Evolutionary conservation across 2,797 vertebrate genomes (phyloP).

Genomic region (Liasis olivaceus): DNA sequence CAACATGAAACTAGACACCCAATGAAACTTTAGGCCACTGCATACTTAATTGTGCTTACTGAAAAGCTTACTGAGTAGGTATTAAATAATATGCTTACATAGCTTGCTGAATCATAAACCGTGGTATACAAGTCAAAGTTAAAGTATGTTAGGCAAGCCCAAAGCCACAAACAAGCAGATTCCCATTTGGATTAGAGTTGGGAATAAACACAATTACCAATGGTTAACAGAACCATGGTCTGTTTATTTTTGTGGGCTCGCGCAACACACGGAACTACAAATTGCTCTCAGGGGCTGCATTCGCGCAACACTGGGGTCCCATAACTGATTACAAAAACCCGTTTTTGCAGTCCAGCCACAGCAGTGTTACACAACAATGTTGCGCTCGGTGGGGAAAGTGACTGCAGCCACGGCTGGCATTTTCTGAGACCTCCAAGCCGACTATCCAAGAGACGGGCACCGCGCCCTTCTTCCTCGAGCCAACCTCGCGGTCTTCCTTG

Average conservation of each 20-base stretch:
- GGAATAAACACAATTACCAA: not conserved
- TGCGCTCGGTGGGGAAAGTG: not conserved
- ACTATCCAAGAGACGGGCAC: not conserved
- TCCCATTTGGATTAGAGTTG: not conserved
- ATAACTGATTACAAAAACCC: not conserved
- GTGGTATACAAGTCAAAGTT: not conserved
- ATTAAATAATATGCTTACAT: not conserved
- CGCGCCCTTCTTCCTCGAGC: not conserved
- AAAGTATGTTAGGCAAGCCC: not conserved
- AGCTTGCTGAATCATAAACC: not conserved
- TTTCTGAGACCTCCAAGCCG: not conserved
- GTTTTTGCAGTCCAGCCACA: not conserved
- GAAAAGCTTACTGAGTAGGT: not conserved
- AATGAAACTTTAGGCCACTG: not conserved
- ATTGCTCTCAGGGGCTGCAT: not conserved
- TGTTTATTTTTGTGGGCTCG: not conserved
- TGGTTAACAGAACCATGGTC: not conserved
- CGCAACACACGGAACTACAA: not conserved
- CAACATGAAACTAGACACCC: not conserved
- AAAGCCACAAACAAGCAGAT: not conserved
- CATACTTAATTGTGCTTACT: not conserved
- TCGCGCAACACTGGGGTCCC: not conserved
- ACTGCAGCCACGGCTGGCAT: not conserved
- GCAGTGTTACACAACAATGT: not conserved
- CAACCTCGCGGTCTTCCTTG: not conserved